Evolutionary conservation across 2,888 invertebrate genomes (phyloP), one percentile per base, ranked within the genome.

Genomic region (Rhopalosiphum nymphaeae): DNA sequence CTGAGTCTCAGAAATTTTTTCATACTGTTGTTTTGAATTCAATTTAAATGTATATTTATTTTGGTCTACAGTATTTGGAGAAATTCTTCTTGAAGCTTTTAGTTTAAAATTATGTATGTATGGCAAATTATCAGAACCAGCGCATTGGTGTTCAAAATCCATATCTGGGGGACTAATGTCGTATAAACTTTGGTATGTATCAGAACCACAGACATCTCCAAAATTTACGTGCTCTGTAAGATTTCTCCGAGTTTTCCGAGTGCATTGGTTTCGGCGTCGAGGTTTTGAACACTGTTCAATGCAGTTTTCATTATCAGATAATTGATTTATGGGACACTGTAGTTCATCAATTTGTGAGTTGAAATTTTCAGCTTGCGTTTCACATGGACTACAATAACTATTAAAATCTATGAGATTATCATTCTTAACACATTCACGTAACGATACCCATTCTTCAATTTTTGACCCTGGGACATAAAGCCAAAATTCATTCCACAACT

Each of bases 401-500:
- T 26, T 36, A 4, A 86, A 26, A 26, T 92, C 84, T 53, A 42
- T 44, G 53, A 53, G 44, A 42, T 78, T 78, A 36, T 78, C 21
- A 78, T 78, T 78, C 9, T 86, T n/a, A 7, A 21, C 21, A 25
- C 13, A 4, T 56, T 26, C 44, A 29, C 88, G 49, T 36, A 93
- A 46, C 16, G 93, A 46, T 9, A 44, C 49, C 93, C 93, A 93
- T 57, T 89, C 46, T n/a, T 57, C 84, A 16, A 67, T n/a, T 56
- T 3, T n/a, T 1, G 49, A 21, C 29, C 49, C 56, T 5, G 53
- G 93, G 13, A 84, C 42, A 25, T 93, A 93, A 21, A 84, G 84
- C 78, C 89, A 78, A 44, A 78, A 78, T n/a, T 93, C 93, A 29
- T 21, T 84, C 93, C 93, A 93, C 9, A 89, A 11, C 46, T 93